These are phyloP conservation scores for Candidula unifasciata DNA, from an alignment of 2,888 invertebrate species.

Conservation along the genomic window DNA sequence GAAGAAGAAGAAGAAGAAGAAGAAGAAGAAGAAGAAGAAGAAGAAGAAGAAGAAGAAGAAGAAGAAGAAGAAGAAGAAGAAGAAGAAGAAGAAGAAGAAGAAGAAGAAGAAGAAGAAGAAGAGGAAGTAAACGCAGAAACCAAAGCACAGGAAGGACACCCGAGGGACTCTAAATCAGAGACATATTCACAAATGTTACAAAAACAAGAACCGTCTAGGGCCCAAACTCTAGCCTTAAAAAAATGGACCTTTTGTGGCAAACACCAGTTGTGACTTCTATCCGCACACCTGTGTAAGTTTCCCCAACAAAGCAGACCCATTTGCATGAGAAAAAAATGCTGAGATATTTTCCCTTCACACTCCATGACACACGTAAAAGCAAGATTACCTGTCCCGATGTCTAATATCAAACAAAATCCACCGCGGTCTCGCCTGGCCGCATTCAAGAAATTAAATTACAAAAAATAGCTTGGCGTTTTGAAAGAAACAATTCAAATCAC, in stretches of 20 bases:
- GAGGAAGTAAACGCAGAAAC: too few relatives aligned
- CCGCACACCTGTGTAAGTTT: slow-evolving; percentile 22
- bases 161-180: too few relatives aligned
- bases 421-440: background rate
- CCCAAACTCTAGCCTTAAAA: background rate
- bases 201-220: background rate
- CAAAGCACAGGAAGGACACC: too few relatives aligned
- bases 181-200: too few relatives aligned
- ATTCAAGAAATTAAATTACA: background rate
- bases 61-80: too few relatives aligned
- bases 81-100: too few relatives aligned
- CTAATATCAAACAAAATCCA: background rate
- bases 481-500: background rate
- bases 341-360: background rate
- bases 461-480: background rate
- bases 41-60: too few relatives aligned
- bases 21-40: too few relatives aligned
- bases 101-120: too few relatives aligned
- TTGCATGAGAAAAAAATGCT: slow-evolving; percentile 24
- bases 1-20: too few relatives aligned
- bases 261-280: background rate
- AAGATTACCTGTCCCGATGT: background rate
- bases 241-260: background rate
- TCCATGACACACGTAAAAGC: background rate
- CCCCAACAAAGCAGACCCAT: background rate